Evolutionary conservation across 2,797 vertebrate species (phyloP).

Genomic region (Dermochelys coriacea): DNA sequence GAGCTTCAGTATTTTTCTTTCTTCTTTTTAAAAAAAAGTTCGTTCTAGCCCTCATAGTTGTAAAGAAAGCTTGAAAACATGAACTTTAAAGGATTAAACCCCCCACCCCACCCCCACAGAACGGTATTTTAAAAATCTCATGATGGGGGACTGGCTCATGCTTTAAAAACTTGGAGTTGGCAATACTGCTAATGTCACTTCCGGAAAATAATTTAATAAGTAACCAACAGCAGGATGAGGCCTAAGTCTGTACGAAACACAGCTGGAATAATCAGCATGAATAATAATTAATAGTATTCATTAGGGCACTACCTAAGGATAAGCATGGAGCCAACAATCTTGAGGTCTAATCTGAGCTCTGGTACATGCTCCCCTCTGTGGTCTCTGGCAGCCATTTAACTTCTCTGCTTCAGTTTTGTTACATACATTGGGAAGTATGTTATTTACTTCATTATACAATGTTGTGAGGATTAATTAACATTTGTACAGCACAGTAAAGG

Average conservation of each 20-base stretch:
- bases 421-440: neutral
- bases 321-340: neutral
- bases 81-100: neutral
- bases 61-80: neutral
- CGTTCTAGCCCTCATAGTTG: accelerated
- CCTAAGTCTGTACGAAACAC: neutral
- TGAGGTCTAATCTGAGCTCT: neutral
- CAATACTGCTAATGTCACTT: neutral
- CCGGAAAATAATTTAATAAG: neutral
- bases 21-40: neutral
- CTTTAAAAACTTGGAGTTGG: neutral
- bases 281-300: neutral
- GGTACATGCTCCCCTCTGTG: neutral
- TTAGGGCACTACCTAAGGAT: neutral
- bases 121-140: neutral
- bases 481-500: neutral
- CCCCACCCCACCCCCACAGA: neutral
- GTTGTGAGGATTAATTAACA: neutral
- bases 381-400: neutral
- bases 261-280: neutral
- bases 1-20: neutral
- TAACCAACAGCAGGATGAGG: neutral
- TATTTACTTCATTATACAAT: neutral
- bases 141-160: neutral
- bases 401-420: neutral